phyloP scores from a whole-genome alignment of 2,797 vertebrate species.

The Xenentodon cancila region DNA sequence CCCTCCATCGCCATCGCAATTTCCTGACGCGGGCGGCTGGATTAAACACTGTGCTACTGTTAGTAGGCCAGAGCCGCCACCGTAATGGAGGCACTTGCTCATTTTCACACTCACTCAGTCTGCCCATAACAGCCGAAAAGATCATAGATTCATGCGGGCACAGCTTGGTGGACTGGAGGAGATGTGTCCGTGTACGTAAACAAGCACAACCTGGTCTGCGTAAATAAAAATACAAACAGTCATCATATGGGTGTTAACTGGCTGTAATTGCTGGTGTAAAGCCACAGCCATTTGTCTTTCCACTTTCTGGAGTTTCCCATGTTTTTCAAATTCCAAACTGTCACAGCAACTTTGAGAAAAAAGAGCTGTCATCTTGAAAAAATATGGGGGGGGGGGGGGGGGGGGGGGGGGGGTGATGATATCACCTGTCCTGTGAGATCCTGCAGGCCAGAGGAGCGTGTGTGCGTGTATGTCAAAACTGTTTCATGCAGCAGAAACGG shows the following conservation, averaged over 20 bases:
- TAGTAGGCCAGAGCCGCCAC: slow-evolving; percentile 46
- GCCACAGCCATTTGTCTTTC: slow-evolving; percentile 62
- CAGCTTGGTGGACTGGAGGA: slow-evolving; percentile 1
- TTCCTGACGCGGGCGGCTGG: slow-evolving; percentile 38
- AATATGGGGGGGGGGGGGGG: neutral
- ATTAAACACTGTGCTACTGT: slow-evolving; percentile 61
- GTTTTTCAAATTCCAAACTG: slow-evolving; percentile 64
- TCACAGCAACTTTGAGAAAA: slow-evolving; percentile 64
- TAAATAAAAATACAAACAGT: slow-evolving; percentile 64
- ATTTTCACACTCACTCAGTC: slow-evolving; percentile 26
- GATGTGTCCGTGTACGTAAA: slow-evolving; percentile 24
- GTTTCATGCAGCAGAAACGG: slow-evolving; percentile 61
- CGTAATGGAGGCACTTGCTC: slow-evolving; percentile 33
- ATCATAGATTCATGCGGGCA: slow-evolving; percentile 7
- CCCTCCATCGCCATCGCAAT: slow-evolving; percentile 56
- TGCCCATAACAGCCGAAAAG: slow-evolving; percentile 6
- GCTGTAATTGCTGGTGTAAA: slow-evolving; percentile 67
- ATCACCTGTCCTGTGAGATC: slow-evolving; percentile 67
- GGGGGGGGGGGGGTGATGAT: slow-evolving; percentile 35
- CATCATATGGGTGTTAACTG: slow-evolving; percentile 65
- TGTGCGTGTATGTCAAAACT: slow-evolving; percentile 23
- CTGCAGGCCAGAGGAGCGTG: slow-evolving; percentile 39
- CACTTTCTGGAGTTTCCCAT: slow-evolving; percentile 69
- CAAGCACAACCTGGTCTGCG: slow-evolving; percentile 43
- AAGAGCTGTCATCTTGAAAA: slow-evolving; percentile 37